A percentile compares a stretch with the other conserved stretches of the same genome.
Conservation (phyloP, 2,113 vertebrate species). For the Balaeniceps rex region DNA sequence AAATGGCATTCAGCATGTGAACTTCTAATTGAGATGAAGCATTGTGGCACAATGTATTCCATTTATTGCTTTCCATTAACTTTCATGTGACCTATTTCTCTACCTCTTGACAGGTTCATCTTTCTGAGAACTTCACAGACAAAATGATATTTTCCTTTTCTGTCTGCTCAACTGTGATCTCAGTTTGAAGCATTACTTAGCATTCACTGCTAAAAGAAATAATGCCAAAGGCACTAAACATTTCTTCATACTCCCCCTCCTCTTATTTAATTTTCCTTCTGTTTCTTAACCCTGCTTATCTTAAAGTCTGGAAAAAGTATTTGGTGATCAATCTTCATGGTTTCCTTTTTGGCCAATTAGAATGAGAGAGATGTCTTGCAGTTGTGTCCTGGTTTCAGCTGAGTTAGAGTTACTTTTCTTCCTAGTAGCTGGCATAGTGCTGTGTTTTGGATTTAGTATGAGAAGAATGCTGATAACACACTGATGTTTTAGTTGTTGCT, state of each 20-base stretch:
- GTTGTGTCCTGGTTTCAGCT: too few relatives aligned
- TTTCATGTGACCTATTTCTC: constrained; percentile 62
- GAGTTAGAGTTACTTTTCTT: too few relatives aligned
- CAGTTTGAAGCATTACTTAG: constrained; percentile 63
- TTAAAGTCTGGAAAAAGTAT: background rate
- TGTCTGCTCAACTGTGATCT: constrained; percentile 47
- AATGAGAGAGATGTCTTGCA: background rate
- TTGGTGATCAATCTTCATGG: background rate
- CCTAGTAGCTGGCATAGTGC: too few relatives aligned
- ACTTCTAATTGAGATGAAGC: constrained; percentile 70
- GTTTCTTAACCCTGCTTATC: background rate
- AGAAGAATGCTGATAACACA: too few relatives aligned
- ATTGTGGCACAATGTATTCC: constrained; percentile 39
- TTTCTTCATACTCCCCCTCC: background rate
- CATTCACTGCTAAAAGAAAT: constrained; percentile 34
- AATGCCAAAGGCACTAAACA: background rate
- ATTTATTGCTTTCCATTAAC: constrained; percentile 51
- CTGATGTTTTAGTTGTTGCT: too few relatives aligned
- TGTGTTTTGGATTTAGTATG: too few relatives aligned
- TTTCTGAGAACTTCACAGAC: constrained; percentile 59
- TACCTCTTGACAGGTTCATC: constrained; percentile 64
- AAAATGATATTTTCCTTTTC: constrained; percentile 23
- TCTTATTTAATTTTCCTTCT: background rate
- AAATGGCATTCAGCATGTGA: constrained; percentile 57
- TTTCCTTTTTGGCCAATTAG: background rate